Evolutionary conservation across 1,140 invertebrate genomes (phyloP), one percentile per base, ranked within the genome.

Genomic region (Saxidomus purpurata): DNA sequence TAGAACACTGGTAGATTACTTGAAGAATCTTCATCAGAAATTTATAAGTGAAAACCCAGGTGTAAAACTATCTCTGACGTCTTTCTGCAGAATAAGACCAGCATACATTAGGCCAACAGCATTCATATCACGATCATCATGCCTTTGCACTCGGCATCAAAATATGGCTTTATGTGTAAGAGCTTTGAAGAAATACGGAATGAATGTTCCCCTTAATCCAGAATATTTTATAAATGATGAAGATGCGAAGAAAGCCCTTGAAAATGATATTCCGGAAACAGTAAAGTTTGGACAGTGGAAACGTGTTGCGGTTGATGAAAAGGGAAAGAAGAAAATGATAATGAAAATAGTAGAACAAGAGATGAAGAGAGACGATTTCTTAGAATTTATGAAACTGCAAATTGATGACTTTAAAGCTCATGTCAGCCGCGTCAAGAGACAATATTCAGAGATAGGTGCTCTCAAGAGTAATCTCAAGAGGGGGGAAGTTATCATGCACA

Each of bases 401-500:
- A 61, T 81, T 25, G 22, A 59, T 9, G 79, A 81, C 3, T 81
- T 81, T 31, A 28, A 28, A 4, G 31, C 4, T 17, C 79, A 61
- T n/a, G 79, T 81, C 2, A 17, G 15, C 31, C 22, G 47, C 17
- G 25, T 81, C 11, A 59, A 36, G 19, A 36, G 28, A 13, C 79
- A 59, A 28, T 81, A 81, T 81, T 6, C 9, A 61, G 52, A 61
- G 22, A 22, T 81, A 19, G 52, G 31, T 13, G 19, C 2, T 3
- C 19, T 19, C 6, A 81, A 81, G 52, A 19, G 55, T 55, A 74
- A 67, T n/a, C 59, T 90, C 0, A 47, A 61, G 38, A 19, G 59
- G 8, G 28, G 88, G 31, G 47, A 91, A 17, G 28, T 76, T 3
- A 81, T 89, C 1, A n/a, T 89, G 8, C 87, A 91, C 1, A 89